Base-by-base conservation (phyloP, 2,797 vertebrate genomes). In the Cynodonichthys magdalenae region DNA sequence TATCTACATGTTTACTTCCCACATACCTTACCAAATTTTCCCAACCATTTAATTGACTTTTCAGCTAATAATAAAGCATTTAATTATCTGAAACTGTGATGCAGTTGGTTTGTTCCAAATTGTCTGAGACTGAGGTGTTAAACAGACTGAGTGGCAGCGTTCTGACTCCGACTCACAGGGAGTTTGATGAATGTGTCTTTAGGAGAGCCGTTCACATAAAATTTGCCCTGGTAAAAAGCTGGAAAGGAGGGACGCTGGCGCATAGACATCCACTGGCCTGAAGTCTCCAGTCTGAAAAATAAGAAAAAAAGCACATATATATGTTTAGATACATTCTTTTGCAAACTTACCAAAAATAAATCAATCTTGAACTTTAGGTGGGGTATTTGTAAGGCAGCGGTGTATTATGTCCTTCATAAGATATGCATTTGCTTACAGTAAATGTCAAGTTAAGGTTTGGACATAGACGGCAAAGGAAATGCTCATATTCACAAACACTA, bases 121-220 rank as follows among this genome's bases (percentile, higher is more conserved):
- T 58, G 11, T n/a, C 29, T 31, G 48, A 58, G 10, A 34, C 11
- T 5, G 24, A 51, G 15, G 18, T 34, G 45, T 20, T 17, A n/a
- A 65, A n/a, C 44, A 34, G n/a, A 34, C 1, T n/a, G 28, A 19
- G 11, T 7, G 0, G 20, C 29, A 29, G 29, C 28, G n/a, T 46
- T 48, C 12, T 34, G 9, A 5, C 47, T 59, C 7, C 6, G 31
- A 81, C 89, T 88, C 68, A 95, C 96, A 82, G 95, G 93, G 8
- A 97, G 92, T 79, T 95, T 96, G 78, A 99, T 36, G 84, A 96
- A 99, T 12, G 95, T 97, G 85, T 97, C 95, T 54, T 75, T 87
- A 1, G 95, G 94, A 46, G 81, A 57, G 9, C 82, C 72, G 27
- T 85, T 87, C 58, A 96, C 84, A 7, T 91, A 66, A 27, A 97